phyloP scores from a whole-genome alignment of 35 echinoderm and acorn worm species.

The Apostichopus parvimensis region DNA sequence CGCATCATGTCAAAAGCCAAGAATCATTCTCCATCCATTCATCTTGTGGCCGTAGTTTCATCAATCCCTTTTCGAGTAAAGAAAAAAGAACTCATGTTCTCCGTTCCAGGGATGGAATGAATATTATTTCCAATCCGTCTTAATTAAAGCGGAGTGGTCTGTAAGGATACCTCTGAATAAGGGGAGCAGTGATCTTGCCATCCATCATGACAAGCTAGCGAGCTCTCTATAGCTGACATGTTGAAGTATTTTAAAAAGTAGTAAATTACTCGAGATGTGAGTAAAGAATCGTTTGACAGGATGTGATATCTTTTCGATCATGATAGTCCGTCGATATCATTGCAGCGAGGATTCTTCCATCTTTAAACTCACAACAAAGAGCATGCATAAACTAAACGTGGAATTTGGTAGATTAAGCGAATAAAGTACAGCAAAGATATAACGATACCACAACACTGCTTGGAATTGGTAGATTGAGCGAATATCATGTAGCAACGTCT shows the following conservation, averaged over 20 bases:
- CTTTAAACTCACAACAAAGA: too few species aligned
- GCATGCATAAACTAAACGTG: too few species aligned
- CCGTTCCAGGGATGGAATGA: not conserved
- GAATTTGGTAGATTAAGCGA: too few species aligned
- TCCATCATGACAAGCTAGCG: not conserved
- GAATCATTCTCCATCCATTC: not conserved
- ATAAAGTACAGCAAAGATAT: too few species aligned
- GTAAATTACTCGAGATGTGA: not conserved
- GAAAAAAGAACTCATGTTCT: not conserved
- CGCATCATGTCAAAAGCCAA: not conserved
- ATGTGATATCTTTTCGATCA: not conserved
- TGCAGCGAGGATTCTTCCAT: not conserved
- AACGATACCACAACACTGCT: too few species aligned
- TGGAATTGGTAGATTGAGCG: too few species aligned
- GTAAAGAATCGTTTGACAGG: constrained; percentile 9
- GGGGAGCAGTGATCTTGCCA: not conserved
- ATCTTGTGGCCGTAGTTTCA: not conserved
- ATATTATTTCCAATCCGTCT: constrained; percentile 8
- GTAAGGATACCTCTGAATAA: not conserved
- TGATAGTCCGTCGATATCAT: not conserved
- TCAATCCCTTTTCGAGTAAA: not conserved
- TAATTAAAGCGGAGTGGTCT: constrained; percentile 2
- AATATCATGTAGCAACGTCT: too few species aligned
- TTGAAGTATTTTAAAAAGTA: constrained; percentile 16
- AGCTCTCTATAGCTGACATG: not conserved